Evolutionary conservation across 1,140 invertebrate genomes (phyloP), one percentile per base, ranked within the genome.

Genomic region (Dinoponera quadriceps): DNA sequence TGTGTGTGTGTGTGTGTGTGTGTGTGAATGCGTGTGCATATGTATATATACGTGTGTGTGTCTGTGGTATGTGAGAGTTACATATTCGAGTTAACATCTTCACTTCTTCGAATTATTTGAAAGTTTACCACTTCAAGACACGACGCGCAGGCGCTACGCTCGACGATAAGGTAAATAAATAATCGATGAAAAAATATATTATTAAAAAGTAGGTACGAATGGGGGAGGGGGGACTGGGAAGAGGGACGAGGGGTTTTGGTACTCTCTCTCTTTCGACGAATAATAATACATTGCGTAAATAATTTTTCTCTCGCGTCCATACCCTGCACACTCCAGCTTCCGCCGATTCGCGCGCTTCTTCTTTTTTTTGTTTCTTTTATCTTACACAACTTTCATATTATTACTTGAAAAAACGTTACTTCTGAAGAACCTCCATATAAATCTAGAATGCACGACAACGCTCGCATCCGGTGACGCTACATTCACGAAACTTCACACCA

Each of bases 181-280:
- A 89, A 90, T 90, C 69, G 29, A 86, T 88, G 88, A 85, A 90
- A 90, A 90, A 90, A 90, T 90, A 89, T 89, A 90, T 89, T 85
- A 89, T 90, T 90, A 90, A 89, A 85, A 88, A 85, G 62, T 89
- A 88, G 88, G 66, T 88, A 90, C 82, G 55, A 75, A 83, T 87
- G 83, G 85, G 78, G 72, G 49, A 49, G 60, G 63, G 60, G 68
- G 54, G 55, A 72, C 82, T 87, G 83, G 85, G 72, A 33, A 33
- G 62, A 51, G 62, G 68, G 7, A 44, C 38, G 38, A 44, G 54
- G 49, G 75, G 38, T 3, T 57, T 89, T 78, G 87, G 66, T 84
- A 82, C 66, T 80, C 49, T 89, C 49, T 89, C 38, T 80, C 77
- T 69, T 83, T 82, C 77, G 86, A 88, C 59, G 80, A 84, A 87